Conservation (phyloP, 2,888 invertebrate species). For the Dasypolia templi region DNA sequence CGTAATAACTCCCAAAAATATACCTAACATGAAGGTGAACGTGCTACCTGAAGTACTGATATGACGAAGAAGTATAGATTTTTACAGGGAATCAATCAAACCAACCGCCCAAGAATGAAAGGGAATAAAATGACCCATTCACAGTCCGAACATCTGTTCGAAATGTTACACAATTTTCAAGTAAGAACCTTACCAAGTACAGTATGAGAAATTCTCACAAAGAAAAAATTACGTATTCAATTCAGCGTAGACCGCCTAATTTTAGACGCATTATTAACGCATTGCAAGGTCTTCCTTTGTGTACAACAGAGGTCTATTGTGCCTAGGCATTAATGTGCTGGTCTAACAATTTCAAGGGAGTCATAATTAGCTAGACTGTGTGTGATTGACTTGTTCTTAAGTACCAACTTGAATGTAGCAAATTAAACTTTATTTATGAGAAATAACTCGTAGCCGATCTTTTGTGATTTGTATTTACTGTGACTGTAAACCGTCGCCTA, state of each 20-base stretch:
- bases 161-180: conserved; percentile 24
- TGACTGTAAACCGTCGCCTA: too few relatives aligned
- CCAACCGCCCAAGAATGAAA: not conserved
- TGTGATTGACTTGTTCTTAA: conserved; percentile 42
- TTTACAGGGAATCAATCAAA: not conserved
- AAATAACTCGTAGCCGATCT: not conserved
- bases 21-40: too few relatives aligned
- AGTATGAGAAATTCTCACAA: conserved; percentile 70
- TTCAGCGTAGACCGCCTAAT: conserved; percentile 76
- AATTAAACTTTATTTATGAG: not conserved
- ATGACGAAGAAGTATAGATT: too few relatives aligned
- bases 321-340: conserved; percentile 72
- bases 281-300: conserved; percentile 85
- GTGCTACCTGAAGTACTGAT: too few relatives aligned
- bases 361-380: conserved; percentile 69
- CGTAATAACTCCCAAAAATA: too few relatives aligned
- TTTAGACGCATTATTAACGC: conserved; percentile 80
- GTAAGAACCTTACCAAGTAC: conserved; percentile 15
- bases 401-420: conserved; percentile 20
- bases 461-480: not conserved
- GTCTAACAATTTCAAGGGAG: conserved; percentile 73
- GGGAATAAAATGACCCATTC: not conserved
- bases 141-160: not conserved
- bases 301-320: conserved; percentile 64
- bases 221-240: conserved; percentile 79